Percentiles rank a stretch among this genome's conserved stretches.
Conservation (phyloP, 2,888 invertebrate genomes). For the Drosophila testacea region DNA sequence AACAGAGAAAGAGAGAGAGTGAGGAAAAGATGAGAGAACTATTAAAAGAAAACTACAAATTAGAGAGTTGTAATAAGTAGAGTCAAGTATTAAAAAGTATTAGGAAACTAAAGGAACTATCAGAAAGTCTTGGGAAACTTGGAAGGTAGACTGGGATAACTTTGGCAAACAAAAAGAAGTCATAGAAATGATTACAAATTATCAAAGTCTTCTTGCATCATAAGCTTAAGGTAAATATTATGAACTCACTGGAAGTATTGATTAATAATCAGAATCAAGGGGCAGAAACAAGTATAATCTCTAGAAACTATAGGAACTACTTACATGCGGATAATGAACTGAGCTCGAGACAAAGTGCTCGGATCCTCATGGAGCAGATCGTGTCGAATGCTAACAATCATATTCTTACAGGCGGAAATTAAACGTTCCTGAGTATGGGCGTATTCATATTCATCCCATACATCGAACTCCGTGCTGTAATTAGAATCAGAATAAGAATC, state of each 20-base stretch:
- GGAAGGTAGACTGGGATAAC: no score
- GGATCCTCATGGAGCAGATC: constrained; percentile 69
- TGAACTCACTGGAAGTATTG: no score
- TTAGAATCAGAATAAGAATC: neutral
- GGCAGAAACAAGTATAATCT: no score
- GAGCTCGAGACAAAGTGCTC: constrained; percentile 48
- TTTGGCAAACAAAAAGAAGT: no score
- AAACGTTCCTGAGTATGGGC: constrained; percentile 7
- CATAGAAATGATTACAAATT: no score
- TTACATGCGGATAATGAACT: constrained; percentile 58
- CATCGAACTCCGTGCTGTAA: constrained; percentile 69
- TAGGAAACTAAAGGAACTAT: neutral
- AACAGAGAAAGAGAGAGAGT: neutral
- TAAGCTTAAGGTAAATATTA: no score
- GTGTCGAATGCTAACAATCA: constrained; percentile 65
- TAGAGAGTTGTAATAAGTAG: no score
- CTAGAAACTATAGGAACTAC: constrained; percentile 18
- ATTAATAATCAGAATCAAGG: no score
- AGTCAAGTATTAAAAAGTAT: neutral
- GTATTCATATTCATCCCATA: constrained; percentile 26
- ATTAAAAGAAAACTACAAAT: neutral
- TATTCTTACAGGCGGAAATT: constrained; percentile 24
- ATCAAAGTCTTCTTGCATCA: no score
- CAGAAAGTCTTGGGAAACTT: neutral
- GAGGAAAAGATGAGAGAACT: neutral